Evolutionary conservation across 1,140 invertebrate genomes (phyloP).

Genomic region (Lineus longissimus): DNA sequence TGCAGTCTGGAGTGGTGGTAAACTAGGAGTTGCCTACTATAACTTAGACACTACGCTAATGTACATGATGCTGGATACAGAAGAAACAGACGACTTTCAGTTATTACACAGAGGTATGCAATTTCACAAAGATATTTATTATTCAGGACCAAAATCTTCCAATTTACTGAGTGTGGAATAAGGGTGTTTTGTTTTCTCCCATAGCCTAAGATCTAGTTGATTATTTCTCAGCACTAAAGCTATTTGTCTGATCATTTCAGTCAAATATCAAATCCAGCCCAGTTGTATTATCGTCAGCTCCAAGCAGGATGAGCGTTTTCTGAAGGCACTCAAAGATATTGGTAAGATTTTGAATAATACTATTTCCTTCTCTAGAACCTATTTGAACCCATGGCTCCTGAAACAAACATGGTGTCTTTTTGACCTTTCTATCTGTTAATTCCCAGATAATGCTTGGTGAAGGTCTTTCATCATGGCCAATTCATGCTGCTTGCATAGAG

Average conservation of each 20-base stretch:
- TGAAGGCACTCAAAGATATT: slow-evolving; percentile 28
- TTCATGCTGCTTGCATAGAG: too few species aligned
- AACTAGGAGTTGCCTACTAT: slow-evolving; percentile 68
- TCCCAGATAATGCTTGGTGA: too few species aligned
- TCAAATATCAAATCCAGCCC: slow-evolving; percentile 65
- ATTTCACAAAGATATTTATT: not conserved
- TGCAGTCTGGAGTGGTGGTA: slow-evolving; percentile 47
- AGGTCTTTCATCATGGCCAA: too few species aligned
- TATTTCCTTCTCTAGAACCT: too few species aligned
- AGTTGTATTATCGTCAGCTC: slow-evolving; percentile 50
- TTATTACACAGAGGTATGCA: slow-evolving; percentile 58
- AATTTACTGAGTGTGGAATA: too few species aligned
- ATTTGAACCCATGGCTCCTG: too few species aligned
- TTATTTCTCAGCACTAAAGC: too few species aligned
- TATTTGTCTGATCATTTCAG: slow-evolving; percentile 23
- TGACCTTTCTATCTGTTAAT: too few species aligned
- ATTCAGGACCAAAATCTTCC: too few species aligned
- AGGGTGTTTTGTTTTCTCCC: too few species aligned
- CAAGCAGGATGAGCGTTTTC: slow-evolving; percentile 46
- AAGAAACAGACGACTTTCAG: slow-evolving; percentile 61
- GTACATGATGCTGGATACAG: slow-evolving; percentile 61
- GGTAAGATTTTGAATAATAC: not conserved
- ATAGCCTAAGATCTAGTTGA: too few species aligned
- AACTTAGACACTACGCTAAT: slow-evolving; percentile 59
- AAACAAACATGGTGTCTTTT: too few species aligned